Percentiles rank a stretch among this genome's conserved stretches.
Evolutionary conservation across 2,797 vertebrate genomes (phyloP).

Genomic region (Oreortyx pictus): DNA sequence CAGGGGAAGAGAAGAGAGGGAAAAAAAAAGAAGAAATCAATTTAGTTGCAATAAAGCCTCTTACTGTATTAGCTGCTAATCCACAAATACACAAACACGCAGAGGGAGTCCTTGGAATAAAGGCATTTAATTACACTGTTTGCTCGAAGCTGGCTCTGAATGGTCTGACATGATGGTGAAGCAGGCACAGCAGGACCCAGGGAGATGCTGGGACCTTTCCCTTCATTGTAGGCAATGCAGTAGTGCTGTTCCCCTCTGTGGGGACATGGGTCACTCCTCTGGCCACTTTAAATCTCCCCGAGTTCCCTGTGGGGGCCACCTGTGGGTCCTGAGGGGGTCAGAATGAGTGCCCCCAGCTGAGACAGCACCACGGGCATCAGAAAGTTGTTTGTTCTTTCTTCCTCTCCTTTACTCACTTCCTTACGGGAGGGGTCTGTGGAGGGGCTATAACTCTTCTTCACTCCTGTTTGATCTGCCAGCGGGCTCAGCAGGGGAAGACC

Average conservation of each 20-base stretch:
- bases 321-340: neutral
- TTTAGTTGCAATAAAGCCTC: slow-evolving; percentile 61
- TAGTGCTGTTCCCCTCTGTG: neutral
- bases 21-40: slow-evolving; percentile 49
- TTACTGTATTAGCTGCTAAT: slow-evolving; percentile 65
- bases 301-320: neutral
- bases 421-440: neutral
- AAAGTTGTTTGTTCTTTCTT: neutral
- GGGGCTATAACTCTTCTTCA: slow-evolving; percentile 38
- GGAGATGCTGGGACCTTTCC: neutral
- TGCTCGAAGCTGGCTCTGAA: slow-evolving; percentile 3
- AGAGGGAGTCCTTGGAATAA: slow-evolving; percentile 55
- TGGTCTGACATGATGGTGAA: neutral
- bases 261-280: fast-evolving
- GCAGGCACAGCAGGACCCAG: fast-evolving
- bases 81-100: slow-evolving; percentile 57
- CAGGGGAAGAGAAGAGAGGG: neutral
- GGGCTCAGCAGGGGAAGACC: slow-evolving; percentile 54
- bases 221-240: neutral
- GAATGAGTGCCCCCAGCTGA: neutral
- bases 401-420: neutral
- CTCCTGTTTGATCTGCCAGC: slow-evolving; percentile 66
- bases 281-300: neutral
- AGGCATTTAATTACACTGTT: slow-evolving; percentile 62
- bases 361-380: neutral